Percentiles rank a stretch among this genome's conserved stretches.
phyloP scores from a whole-genome alignment of 2,113 vertebrate species.

The Hippolais icterina region DNA sequence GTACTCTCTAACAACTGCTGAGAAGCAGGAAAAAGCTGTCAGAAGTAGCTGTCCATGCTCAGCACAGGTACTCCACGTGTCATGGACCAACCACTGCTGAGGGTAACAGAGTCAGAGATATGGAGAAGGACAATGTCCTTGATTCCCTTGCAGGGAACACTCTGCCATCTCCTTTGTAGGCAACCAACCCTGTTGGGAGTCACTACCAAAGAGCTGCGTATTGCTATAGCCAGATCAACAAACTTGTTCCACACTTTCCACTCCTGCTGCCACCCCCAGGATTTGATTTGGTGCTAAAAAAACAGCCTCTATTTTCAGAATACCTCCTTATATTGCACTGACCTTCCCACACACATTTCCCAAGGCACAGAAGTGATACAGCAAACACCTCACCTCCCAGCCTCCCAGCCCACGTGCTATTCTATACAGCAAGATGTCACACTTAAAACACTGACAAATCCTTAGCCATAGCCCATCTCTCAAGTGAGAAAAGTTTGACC shows the following conservation, averaged over 20 bases:
- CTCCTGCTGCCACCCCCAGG: neutral
- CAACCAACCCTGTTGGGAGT: neutral
- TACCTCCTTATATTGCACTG: neutral
- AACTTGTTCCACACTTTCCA: neutral
- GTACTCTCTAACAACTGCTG: neutral
- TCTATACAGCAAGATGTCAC: neutral
- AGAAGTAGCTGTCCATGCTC: neutral
- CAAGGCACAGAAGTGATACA: neutral
- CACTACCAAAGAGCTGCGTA: neutral
- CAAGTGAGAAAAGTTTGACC: neutral
- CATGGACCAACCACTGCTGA: neutral
- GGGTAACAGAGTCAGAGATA: rapidly evolving
- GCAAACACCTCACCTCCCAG: neutral
- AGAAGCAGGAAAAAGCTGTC: neutral
- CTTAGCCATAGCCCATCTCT: neutral
- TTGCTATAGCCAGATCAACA: neutral
- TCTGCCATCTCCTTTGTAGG: neutral
- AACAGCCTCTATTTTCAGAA: neutral
- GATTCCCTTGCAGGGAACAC: neutral
- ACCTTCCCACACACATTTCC: slow-evolving; percentile 2
- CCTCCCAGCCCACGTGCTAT: neutral
- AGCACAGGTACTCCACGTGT: neutral
- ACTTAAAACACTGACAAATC: neutral
- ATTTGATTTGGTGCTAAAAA: slow-evolving; percentile 1
- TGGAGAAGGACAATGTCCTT: neutral